Conservation (phyloP, 2,797 vertebrate genomes). For the Acanthornis magna region DNA sequence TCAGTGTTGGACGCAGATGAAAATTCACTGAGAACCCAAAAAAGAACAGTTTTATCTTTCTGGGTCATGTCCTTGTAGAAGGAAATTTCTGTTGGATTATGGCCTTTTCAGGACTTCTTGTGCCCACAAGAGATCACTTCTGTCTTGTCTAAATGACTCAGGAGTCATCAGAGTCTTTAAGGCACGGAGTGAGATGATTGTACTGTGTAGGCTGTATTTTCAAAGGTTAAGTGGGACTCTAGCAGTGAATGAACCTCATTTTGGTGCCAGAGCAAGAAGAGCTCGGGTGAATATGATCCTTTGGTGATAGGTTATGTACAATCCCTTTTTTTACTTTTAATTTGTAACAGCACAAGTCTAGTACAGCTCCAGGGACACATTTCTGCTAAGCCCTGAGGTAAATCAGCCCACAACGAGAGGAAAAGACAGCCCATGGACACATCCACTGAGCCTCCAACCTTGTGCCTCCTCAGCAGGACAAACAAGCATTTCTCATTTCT, state of each 20-base stretch:
- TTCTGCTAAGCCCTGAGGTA: not conserved
- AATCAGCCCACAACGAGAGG: not conserved
- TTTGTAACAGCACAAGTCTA: not conserved
- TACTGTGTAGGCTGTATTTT: not conserved
- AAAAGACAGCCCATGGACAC: not conserved
- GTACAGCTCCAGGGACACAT: not conserved
- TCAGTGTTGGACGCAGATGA: not conserved
- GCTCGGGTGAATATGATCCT: not conserved
- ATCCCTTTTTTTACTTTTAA: not conserved
- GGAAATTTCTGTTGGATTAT: not conserved
- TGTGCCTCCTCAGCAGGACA: not conserved
- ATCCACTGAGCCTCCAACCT: not conserved
- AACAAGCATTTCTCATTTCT: not conserved
- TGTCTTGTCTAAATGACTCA: not conserved
- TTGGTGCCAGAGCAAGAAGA: not conserved
- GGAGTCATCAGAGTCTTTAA: not conserved
- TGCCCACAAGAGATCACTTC: not conserved
- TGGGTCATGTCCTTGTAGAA: not conserved
- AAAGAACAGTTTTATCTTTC: not conserved
- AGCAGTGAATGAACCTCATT: not conserved
- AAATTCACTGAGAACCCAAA: not conserved
- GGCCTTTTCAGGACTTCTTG: not conserved
- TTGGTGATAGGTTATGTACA: not conserved
- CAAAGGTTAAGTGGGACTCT: not conserved
- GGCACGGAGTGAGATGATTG: not conserved